Percentiles rank a stretch among this genome's conserved stretches.
Conservation (phyloP, 2,113 vertebrate genomes). For the Apodemus speciosus region DNA sequence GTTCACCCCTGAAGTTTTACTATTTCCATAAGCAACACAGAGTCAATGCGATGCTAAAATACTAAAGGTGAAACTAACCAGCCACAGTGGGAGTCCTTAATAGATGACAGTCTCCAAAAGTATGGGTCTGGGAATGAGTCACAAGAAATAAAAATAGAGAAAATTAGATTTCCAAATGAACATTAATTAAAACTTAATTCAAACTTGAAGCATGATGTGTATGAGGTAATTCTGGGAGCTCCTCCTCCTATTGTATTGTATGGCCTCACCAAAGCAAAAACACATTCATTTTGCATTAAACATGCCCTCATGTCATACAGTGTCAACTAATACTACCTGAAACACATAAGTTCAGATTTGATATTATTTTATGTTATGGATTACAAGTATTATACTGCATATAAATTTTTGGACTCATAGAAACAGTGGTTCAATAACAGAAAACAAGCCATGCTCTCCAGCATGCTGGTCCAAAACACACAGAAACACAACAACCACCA, state of each 20-base stretch:
- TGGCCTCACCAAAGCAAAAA: background rate
- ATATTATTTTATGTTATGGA: too few relatives aligned
- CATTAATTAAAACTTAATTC: background rate
- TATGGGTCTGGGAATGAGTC: background rate
- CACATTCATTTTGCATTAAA: background rate
- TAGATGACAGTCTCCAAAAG: background rate
- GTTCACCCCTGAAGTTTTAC: constrained; percentile 16
- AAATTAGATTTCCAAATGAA: background rate
- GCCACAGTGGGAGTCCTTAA: background rate
- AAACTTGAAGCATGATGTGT: background rate
- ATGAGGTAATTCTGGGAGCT: background rate
- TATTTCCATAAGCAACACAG: background rate
- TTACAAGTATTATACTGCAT: too few relatives aligned
- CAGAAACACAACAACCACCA: too few relatives aligned
- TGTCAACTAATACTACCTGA: too few relatives aligned
- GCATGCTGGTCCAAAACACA: too few relatives aligned
- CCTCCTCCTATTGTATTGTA: background rate
- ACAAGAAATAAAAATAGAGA: background rate
- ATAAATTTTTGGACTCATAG: too few relatives aligned
- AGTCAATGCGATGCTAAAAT: background rate
- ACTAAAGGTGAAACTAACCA: constrained; percentile 13
- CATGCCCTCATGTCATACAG: too few relatives aligned
- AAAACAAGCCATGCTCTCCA: too few relatives aligned
- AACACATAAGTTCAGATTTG: too few relatives aligned
- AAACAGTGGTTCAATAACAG: too few relatives aligned